These are phyloP conservation scores for Xylota sylvarum DNA, from an alignment of 2,888 invertebrate genomes.

Conservation along the genomic window DNA sequence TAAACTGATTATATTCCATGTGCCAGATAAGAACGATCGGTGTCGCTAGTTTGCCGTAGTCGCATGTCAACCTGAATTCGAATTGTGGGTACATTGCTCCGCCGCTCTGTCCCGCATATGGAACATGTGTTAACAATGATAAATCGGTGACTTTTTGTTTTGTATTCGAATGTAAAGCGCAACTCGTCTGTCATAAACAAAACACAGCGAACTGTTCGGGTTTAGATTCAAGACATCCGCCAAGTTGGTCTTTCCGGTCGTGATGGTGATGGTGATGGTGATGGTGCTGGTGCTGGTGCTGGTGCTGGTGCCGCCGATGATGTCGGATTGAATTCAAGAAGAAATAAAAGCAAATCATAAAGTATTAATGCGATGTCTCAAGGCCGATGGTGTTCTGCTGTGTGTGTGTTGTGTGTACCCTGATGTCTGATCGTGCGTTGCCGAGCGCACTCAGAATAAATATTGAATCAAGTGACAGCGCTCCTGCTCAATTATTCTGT, in stretches of 20 bases:
- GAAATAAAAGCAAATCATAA: constrained; percentile 68
- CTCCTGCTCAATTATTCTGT: constrained; percentile 74
- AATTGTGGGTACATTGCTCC: constrained; percentile 44
- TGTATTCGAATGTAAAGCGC: constrained; percentile 47
- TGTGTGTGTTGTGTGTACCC: not conserved
- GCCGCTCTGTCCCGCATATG: constrained; percentile 38
- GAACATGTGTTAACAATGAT: constrained; percentile 69
- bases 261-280: constrained; percentile 1
- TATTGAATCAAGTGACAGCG: constrained; percentile 71
- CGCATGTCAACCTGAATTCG: constrained; percentile 45
- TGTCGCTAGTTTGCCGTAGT: not conserved
- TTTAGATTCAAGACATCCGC: constrained; percentile 70
- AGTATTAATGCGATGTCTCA: constrained; percentile 72
- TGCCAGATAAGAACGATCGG: constrained; percentile 56
- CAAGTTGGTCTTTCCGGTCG: constrained; percentile 70
- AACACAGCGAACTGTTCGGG: constrained; percentile 45
- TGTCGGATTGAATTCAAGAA: constrained; percentile 40
- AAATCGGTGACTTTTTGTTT: constrained; percentile 54
- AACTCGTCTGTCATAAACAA: constrained; percentile 60
- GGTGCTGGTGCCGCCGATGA: not conserved
- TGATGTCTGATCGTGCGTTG: constrained; percentile 34
- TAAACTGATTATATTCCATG: constrained; percentile 72
- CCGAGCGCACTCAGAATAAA: constrained; percentile 61
- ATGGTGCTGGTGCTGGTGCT: not conserved
- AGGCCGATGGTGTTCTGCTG: constrained; percentile 51